Evolutionary conservation across 2,113 vertebrate genomes (phyloP), one percentile per base, ranked within the genome.

Genomic region (Cebidichthys violaceus): DNA sequence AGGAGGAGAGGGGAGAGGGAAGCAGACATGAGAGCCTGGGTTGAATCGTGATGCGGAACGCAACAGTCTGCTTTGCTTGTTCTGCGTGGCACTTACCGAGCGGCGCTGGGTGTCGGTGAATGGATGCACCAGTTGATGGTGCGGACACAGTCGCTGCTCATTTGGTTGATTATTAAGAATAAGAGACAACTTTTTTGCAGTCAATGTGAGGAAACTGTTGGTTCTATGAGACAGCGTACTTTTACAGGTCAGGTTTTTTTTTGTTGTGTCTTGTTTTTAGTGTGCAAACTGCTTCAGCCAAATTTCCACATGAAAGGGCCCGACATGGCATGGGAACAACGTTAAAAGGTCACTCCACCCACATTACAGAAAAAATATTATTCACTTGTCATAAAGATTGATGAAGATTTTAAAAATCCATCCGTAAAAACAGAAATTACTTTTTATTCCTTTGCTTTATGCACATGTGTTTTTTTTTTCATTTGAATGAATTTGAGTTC

Each of bases 11-110:
- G 4, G 4, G 22, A 64, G 69, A 62, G 57, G 20, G 62, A 66
- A 60, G 54, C 29, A n/a, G 67, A 59, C 52, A 52, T 0, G 24
- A 37, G 31, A 60, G 62, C 11, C n/a, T 62, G 59, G 15, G 47
- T 5, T 70, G 78, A 70, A 81, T 83, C 11, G n/a, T 50, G 57
- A 83, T 66, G 35, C 72, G 59, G 13, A 65, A 31, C 4, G 17
- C 20, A 64, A 54, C 31, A 39, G 79, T 66, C 67, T 52, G 75
- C 61, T 73, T 2, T 52, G 18, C 71, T 54, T 73, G 55, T 65
- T 70, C 2, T n/a, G 18, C 17, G 39, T 62, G 41, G 57, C 67
- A 9, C 7, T 59, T 10, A 14, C 29, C 55, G 43, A 24, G 70
- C 37, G n/a, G 27, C 22, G 1, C 50, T 24, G 59, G 6, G 52